Evolutionary conservation across 2,113 vertebrate genomes (phyloP).

Genomic region (Oophaga pumilio): DNA sequence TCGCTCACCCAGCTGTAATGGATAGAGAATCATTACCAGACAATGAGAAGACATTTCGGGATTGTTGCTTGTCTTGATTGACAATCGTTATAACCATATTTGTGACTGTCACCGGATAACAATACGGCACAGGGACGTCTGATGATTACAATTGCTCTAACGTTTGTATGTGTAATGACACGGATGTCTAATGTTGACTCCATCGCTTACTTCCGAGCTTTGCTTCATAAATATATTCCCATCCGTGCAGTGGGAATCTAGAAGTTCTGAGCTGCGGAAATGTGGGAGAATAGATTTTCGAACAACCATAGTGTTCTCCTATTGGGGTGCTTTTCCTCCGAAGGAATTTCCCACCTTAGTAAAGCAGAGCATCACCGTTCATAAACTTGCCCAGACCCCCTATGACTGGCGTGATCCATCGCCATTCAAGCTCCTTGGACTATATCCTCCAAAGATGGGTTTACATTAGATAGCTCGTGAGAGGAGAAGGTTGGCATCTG

Average conservation of each 20-base stretch:
- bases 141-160: conserved; percentile 37
- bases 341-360: neutral
- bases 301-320: neutral
- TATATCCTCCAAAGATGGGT: no score
- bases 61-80: conserved; percentile 32
- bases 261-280: neutral
- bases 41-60: conserved; percentile 30
- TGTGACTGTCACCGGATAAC: conserved; percentile 14
- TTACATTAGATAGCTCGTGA: neutral
- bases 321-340: neutral
- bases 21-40: conserved; percentile 17
- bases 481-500: neutral
- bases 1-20: conserved; percentile 28
- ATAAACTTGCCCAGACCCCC: neutral
- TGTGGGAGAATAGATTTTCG: neutral
- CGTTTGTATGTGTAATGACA: conserved; percentile 37
- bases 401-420: no score
- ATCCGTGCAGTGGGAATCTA: no score
- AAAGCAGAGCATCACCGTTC: neutral
- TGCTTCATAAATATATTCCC: neutral
- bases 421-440: no score
- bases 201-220: neutral
- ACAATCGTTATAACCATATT: conserved; percentile 32
- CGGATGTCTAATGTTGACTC: conserved; percentile 1
- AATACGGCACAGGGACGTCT: conserved; percentile 29